A percentile compares a stretch with the other conserved stretches of the same genome.
Evolutionary conservation across 2,797 vertebrate genomes (phyloP).

Genomic region (Sarcoramphus papa): DNA sequence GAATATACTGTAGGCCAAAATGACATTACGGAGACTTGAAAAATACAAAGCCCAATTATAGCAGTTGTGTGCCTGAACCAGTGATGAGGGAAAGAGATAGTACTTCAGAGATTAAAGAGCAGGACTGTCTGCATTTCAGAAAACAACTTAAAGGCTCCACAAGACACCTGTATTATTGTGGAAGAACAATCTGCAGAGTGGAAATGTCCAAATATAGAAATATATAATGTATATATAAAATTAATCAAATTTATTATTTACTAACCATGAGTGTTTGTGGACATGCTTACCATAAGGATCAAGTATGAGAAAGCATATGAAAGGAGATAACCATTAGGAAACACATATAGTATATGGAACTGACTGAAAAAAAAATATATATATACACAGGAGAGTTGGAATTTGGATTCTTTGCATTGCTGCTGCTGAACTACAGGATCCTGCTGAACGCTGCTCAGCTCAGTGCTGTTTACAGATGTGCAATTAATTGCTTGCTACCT

Average conservation of each 20-base stretch:
- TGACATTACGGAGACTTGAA: not conserved
- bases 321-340: not conserved
- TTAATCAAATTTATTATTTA: not conserved
- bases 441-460: not conserved
- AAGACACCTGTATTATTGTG: not conserved
- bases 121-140: not conserved
- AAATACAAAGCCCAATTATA: not conserved
- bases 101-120: not conserved
- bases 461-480: not conserved
- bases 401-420: not conserved
- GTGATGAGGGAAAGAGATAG: not conserved
- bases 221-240: not conserved
- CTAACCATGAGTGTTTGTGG: not conserved
- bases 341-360: not conserved
- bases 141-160: not conserved
- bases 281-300: not conserved
- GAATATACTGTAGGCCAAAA: not conserved
- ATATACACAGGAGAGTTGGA: not conserved
- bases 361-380: not conserved
- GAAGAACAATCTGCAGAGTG: not conserved
- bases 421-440: not conserved
- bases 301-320: not conserved
- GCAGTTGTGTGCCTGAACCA: not conserved
- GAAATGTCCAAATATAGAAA: not conserved
- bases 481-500: not conserved